A percentile compares a stretch with the other conserved stretches of the same genome.
Conservation (phyloP, 2,888 invertebrate genomes). For the Spodoptera littoralis region DNA sequence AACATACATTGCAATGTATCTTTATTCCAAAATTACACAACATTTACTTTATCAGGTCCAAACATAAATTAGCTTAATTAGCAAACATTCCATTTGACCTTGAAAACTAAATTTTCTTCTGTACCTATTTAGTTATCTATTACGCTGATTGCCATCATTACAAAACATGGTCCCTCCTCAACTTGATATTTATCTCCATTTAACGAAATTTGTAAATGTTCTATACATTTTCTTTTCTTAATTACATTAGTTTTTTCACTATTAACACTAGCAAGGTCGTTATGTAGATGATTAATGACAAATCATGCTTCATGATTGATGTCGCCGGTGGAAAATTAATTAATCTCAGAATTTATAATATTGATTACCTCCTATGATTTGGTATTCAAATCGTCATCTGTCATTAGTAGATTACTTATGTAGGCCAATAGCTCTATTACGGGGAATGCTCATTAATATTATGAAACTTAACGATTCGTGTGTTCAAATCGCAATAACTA, state of each 20-base stretch:
- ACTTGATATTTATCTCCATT: constrained; percentile 26
- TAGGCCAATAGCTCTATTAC: constrained; percentile 6
- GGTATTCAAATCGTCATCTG: constrained; percentile 10
- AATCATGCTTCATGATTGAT: constrained; percentile 23
- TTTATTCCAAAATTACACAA: too few species aligned
- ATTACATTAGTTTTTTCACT: constrained; percentile 11
- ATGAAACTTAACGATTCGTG: neutral
- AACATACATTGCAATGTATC: too few species aligned
- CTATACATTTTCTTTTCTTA: constrained; percentile 4
- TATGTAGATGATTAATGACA: constrained; percentile 15
- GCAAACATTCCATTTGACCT: constrained; percentile 31
- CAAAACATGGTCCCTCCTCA: constrained; percentile 9
- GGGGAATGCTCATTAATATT: constrained; percentile 5
- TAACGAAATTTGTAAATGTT: constrained; percentile 15
- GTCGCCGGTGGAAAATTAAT: constrained; percentile 17
- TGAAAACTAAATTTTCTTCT: constrained; percentile 20
- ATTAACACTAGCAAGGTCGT: constrained; percentile 10
- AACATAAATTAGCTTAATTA: constrained; percentile 16
- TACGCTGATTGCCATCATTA: constrained; percentile 48
- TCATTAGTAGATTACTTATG: constrained; percentile 10
- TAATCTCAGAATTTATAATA: constrained; percentile 20
- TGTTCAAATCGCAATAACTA: neutral
- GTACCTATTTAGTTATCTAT: constrained; percentile 31
- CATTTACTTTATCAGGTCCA: neutral
- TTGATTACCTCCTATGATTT: constrained; percentile 15